phyloP scores from a whole-genome alignment of 2,888 invertebrate genomes.

The Actias luna region DNA sequence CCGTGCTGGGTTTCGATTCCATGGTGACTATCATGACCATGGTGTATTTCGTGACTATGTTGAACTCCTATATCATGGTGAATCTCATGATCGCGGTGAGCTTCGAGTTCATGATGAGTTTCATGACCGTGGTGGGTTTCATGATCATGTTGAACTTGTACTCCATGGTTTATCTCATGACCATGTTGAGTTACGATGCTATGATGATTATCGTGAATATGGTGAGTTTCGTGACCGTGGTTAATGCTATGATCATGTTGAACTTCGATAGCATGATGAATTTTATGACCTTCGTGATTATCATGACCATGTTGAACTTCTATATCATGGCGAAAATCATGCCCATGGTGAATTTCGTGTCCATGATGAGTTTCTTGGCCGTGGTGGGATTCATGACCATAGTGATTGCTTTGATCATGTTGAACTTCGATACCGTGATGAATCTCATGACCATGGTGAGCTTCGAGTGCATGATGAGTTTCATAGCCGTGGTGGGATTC shows the following conservation, averaged over 20 bases:
- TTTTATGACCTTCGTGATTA: not conserved
- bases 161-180: not conserved
- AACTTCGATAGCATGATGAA: not conserved
- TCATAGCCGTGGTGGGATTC: not conserved
- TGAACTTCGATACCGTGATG: not conserved
- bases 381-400: not conserved
- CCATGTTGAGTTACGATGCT: not conserved
- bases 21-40: not conserved
- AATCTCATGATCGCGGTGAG: not conserved
- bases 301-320: not conserved
- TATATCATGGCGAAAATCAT: not conserved
- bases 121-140: not conserved
- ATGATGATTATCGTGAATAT: not conserved
- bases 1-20: not conserved
- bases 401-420: not conserved
- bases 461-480: not conserved
- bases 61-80: not conserved
- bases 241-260: not conserved
- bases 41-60: not conserved
- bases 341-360: not conserved
- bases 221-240: not conserved
- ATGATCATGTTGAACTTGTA: not conserved
- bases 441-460: not conserved
- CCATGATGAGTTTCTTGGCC: not conserved
- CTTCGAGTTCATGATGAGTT: not conserved